Percentiles rank a stretch among this genome's conserved stretches.
Conservation (phyloP, 2,113 vertebrate species). For the Bagarius yarrelli region DNA sequence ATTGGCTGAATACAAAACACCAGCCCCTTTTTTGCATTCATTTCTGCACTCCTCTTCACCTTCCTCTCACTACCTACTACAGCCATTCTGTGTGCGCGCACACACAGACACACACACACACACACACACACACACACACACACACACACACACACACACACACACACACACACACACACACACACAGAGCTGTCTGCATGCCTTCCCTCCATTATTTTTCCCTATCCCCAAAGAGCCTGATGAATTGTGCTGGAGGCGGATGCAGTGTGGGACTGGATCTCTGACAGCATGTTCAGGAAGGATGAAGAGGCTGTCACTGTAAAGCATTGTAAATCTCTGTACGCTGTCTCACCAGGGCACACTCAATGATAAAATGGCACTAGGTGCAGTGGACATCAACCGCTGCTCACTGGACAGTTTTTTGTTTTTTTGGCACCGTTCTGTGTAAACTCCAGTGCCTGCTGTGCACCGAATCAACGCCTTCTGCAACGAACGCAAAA, state of each 20-base stretch:
- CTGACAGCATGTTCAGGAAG: slow-evolving; percentile 25
- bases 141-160: neutral
- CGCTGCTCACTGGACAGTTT: neutral
- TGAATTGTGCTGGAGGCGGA: slow-evolving; percentile 21
- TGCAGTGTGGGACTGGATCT: slow-evolving; percentile 8
- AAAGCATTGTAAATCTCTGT: slow-evolving; percentile 17
- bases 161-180: slow-evolving; percentile 9
- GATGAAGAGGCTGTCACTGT: slow-evolving; percentile 29
- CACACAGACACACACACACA: slow-evolving; percentile 35
- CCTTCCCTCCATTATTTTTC: slow-evolving; percentile 17
- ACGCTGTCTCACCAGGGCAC: slow-evolving; percentile 15
- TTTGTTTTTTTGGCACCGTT: neutral
- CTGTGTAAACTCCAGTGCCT: neutral
- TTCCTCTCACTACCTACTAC: slow-evolving; percentile 17
- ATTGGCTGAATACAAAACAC: slow-evolving; percentile 43
- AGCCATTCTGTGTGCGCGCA: slow-evolving; percentile 9
- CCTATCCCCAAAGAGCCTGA: slow-evolving; percentile 10
- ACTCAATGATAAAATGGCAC: slow-evolving; percentile 19
- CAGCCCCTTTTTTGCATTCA: slow-evolving; percentile 37
- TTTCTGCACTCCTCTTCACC: slow-evolving; percentile 35
- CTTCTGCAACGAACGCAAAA: neutral
- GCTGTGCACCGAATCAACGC: neutral
- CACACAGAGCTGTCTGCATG: slow-evolving; percentile 11
- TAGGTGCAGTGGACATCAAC: neutral
- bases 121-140: slow-evolving; percentile 31